A percentile compares a stretch with the other conserved stretches of the same genome.
Conservation (phyloP, 1,140 invertebrate species). For the Semibalanus balanoides region DNA sequence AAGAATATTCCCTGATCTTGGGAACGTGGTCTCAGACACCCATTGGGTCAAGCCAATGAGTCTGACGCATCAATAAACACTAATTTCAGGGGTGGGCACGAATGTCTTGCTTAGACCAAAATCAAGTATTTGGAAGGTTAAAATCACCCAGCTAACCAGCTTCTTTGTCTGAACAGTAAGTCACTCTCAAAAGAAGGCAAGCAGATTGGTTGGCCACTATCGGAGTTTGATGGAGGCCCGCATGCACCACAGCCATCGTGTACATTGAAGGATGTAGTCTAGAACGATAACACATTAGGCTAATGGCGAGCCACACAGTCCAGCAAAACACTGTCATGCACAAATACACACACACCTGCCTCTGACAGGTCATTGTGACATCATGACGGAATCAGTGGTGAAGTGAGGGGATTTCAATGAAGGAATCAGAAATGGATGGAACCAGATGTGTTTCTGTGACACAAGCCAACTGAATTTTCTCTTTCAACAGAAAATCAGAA, state of each 20-base stretch:
- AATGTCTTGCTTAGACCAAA: not conserved
- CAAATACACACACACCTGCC: too few relatives aligned
- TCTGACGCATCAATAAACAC: not conserved
- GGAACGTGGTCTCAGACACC: not conserved
- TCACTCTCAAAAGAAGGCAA: not conserved
- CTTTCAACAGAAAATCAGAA: slow-evolving; percentile 6
- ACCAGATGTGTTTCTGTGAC: slow-evolving; percentile 4
- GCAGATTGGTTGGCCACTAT: not conserved
- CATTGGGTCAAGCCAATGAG: not conserved
- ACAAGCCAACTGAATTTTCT: not conserved
- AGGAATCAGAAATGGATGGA: not conserved
- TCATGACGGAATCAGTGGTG: too few relatives aligned
- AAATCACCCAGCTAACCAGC: slow-evolving; percentile 4
- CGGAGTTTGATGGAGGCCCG: slow-evolving; percentile 1
- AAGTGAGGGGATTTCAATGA: slow-evolving; percentile 1
- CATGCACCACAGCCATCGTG: not conserved
- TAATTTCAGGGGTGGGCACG: not conserved
- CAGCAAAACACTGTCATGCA: too few relatives aligned
- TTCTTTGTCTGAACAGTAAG: slow-evolving; percentile 8
- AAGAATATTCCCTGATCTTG: slow-evolving; percentile 6
- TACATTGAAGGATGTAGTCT: slow-evolving; percentile 3
- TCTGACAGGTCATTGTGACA: too few relatives aligned
- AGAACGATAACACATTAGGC: not conserved
- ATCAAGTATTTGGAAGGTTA: slow-evolving; percentile 4
- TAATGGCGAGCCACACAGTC: not conserved